These are phyloP conservation scores for Holacanthella duospinosa DNA, from an alignment of 2,888 invertebrate species.

Conservation along the genomic window DNA sequence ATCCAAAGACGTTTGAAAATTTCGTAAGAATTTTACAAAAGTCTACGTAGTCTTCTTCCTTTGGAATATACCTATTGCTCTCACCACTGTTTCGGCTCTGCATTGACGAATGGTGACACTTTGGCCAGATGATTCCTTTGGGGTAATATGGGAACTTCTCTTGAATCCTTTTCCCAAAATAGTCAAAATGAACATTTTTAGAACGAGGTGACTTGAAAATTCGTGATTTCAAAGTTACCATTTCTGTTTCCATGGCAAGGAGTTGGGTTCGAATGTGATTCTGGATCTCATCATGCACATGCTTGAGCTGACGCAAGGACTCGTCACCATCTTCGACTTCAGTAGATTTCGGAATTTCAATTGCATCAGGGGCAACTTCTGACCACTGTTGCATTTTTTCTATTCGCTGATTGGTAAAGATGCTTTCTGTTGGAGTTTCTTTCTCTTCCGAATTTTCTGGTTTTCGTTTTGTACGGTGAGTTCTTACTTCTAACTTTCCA, in stretches of 20 bases:
- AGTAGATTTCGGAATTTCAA: not conserved
- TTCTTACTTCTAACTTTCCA: too few species aligned
- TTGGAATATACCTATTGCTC: too few species aligned
- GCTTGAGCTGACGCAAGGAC: not conserved
- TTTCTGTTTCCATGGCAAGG: not conserved
- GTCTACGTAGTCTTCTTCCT: not conserved
- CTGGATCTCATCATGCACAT: not conserved
- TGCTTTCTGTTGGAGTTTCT: not conserved
- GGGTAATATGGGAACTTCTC: not conserved
- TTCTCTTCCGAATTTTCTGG: too few species aligned
- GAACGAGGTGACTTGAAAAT: not conserved
- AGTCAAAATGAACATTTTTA: not conserved
- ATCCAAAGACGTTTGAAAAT: too few species aligned
- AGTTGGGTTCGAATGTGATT: not conserved
- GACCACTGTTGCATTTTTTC: not conserved
- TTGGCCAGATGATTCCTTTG: not conserved
- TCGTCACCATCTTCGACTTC: not conserved
- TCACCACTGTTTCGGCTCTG: not conserved
- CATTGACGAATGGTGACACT: too few species aligned
- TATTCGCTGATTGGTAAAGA: not conserved
- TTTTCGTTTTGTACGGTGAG: too few species aligned
- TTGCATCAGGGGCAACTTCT: not conserved
- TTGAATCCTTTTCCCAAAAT: not conserved
- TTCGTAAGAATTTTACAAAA: not conserved
- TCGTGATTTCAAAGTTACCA: not conserved